A percentile compares a stretch with the other conserved stretches of the same genome.
These are phyloP conservation scores for Apodemus sylvaticus DNA, from an alignment of 2,113 vertebrate species.

Conservation along the genomic window DNA sequence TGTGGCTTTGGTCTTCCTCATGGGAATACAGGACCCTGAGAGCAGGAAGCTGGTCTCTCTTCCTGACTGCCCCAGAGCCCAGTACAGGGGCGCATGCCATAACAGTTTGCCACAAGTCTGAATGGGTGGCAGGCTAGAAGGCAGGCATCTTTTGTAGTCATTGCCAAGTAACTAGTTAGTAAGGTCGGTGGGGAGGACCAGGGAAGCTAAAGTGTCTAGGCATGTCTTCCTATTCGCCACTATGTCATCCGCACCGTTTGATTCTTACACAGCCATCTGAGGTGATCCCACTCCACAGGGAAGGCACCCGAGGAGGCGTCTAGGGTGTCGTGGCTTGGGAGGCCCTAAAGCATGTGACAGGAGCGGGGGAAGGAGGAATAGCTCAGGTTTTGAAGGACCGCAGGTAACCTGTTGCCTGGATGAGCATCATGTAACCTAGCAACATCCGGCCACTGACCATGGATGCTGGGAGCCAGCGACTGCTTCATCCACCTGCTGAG, in stretches of 20 bases:
- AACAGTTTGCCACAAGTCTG: neutral
- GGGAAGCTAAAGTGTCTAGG: no score
- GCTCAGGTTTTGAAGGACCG: neutral
- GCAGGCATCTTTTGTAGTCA: neutral
- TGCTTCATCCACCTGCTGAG: neutral
- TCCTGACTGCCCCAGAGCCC: neutral
- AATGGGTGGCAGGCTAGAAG: neutral
- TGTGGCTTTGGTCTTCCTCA: neutral
- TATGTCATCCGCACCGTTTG: no score
- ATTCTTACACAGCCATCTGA: neutral
- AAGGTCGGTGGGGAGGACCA: no score
- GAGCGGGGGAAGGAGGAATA: neutral
- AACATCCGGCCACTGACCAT: neutral
- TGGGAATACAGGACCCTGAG: neutral
- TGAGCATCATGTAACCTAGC: neutral
- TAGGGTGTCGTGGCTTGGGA: neutral
- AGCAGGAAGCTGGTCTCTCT: neutral
- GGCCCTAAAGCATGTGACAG: rapidly evolving
- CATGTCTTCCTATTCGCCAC: neutral
- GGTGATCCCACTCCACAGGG: neutral
- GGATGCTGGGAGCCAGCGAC: neutral
- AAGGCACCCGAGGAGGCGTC: neutral
- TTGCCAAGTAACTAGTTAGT: neutral
- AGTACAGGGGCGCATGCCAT: neutral
- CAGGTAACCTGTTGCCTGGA: neutral